phyloP scores from a whole-genome alignment of 2,888 invertebrate genomes.

The Diaperis boleti region DNA sequence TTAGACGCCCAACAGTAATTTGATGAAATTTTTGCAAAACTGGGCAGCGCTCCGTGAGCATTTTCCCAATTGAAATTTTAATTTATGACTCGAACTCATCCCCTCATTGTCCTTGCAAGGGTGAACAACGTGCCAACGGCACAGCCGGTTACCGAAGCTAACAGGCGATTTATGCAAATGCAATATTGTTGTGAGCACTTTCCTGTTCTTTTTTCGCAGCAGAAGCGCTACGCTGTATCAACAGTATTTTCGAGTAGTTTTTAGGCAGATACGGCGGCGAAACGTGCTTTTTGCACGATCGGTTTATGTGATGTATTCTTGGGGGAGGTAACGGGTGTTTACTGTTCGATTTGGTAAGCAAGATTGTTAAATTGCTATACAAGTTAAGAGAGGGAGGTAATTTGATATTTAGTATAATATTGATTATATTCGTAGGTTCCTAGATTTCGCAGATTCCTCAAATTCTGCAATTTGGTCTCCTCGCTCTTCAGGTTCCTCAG shows the following conservation, averaged over 20 bases:
- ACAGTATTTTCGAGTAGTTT: not conserved
- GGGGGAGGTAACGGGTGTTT: too few relatives aligned
- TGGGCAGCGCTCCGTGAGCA: constrained; percentile 4
- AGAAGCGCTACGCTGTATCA: not conserved
- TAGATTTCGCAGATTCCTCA: too few relatives aligned
- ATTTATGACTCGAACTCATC: constrained; percentile 25
- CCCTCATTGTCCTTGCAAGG: constrained; percentile 20
- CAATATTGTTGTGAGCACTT: not conserved
- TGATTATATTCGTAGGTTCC: too few relatives aligned
- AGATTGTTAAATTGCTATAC: too few relatives aligned
- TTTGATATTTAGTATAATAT: too few relatives aligned
- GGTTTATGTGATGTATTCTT: too few relatives aligned
- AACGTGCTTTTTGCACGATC: not conserved
- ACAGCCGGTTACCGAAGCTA: constrained; percentile 19
- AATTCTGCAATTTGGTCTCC: too few relatives aligned
- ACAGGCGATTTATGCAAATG: constrained; percentile 21
- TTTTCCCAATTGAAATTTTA: constrained; percentile 25
- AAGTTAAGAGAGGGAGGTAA: too few relatives aligned
- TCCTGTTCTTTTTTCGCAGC: not conserved
- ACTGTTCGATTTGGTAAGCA: too few relatives aligned
- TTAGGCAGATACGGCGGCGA: too few relatives aligned
- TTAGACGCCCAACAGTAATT: not conserved
- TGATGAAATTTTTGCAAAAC: constrained; percentile 12
- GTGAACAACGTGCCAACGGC: constrained; percentile 11
- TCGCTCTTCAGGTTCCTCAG: too few relatives aligned